Conservation (phyloP, 2,113 vertebrate genomes). For the Rhinogobius similis region DNA sequence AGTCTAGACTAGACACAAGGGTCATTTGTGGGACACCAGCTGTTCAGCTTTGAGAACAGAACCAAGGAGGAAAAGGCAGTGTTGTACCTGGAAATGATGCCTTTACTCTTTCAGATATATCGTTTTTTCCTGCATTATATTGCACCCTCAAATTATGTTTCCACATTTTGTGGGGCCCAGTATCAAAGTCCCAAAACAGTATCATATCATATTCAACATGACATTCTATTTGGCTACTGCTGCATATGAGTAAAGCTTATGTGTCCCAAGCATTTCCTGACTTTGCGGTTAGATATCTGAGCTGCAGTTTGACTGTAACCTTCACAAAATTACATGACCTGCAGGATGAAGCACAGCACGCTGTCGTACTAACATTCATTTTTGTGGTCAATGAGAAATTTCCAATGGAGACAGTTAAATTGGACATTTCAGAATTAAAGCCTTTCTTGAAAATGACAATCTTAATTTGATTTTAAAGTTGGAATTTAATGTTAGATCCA, state of each 20-base stretch:
- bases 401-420: conserved; percentile 3
- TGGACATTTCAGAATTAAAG: background rate
- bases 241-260: no score
- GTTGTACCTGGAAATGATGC: no score
- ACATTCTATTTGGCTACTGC: no score
- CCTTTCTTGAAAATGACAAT: conserved; percentile 6
- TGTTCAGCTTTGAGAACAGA: no score
- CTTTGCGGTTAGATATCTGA: conserved; percentile 5
- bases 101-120: no score
- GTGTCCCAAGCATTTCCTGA: background rate
- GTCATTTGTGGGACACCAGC: no score
- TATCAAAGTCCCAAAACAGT: no score
- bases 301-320: conserved; percentile 16
- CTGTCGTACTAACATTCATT: conserved; percentile 1
- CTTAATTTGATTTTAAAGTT: conserved; percentile 23
- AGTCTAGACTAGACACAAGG: no score
- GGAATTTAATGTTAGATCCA: conserved; percentile 16
- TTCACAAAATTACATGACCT: conserved; percentile 17
- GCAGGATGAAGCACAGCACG: conserved; percentile 9
- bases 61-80: no score
- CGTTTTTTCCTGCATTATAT: no score
- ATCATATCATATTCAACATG: background rate
- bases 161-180: no score
- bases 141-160: no score
- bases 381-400: background rate